Evolutionary conservation across 2,888 invertebrate species (phyloP).

Genomic region (Sepioteuthis lessoniana): DNA sequence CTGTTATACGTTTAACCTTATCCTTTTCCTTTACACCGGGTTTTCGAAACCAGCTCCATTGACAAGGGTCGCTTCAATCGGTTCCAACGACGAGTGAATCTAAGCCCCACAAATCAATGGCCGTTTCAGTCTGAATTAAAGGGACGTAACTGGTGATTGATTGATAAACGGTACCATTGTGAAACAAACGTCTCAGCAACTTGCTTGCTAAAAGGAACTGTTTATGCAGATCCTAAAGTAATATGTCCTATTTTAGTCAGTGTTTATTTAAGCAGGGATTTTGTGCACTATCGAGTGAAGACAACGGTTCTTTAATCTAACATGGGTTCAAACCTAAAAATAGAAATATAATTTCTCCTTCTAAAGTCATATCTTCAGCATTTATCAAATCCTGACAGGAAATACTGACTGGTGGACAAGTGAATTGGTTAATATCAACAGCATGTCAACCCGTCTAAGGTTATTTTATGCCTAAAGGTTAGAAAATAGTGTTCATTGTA

Average conservation of each 20-base stretch:
- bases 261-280: neutral
- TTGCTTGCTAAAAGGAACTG: neutral
- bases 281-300: neutral
- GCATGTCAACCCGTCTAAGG: too few relatives aligned
- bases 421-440: too few relatives aligned
- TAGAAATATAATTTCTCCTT: neutral
- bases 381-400: neutral
- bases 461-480: too few relatives aligned
- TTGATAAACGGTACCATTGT: neutral
- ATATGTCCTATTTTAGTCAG: neutral
- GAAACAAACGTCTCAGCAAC: neutral
- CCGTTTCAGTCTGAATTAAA: neutral
- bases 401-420: too few relatives aligned
- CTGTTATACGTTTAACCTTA: neutral
- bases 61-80: neutral
- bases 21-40: neutral
- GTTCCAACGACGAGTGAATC: neutral
- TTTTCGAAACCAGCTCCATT: neutral
- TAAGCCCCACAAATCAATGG: neutral
- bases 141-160: neutral
- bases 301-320: neutral
- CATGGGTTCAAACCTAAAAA: neutral
- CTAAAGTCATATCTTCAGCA: neutral
- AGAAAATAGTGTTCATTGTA: too few relatives aligned
- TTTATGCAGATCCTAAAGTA: neutral